Conservation (phyloP, 2,888 invertebrate species). For the Aspidiotus rigidus region DNA sequence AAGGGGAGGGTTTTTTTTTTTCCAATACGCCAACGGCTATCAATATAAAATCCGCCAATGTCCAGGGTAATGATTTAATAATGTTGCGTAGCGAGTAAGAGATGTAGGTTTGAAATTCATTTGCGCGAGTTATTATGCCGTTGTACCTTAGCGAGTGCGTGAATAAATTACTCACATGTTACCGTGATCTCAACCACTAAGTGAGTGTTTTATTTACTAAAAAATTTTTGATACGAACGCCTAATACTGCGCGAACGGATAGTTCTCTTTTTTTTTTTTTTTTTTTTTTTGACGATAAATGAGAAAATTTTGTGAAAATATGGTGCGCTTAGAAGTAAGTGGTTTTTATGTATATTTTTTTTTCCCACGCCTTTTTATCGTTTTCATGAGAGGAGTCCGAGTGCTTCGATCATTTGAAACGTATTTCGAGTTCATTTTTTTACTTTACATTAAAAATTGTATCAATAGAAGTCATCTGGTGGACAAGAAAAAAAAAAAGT, state of each 20-base stretch:
- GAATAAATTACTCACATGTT: slow-evolving; percentile 32
- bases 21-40: slow-evolving; percentile 28
- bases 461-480: too few relatives aligned
- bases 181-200: slow-evolving; percentile 27
- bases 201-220: slow-evolving; percentile 4
- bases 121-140: slow-evolving; percentile 25
- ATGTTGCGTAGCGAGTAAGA: slow-evolving; percentile 31
- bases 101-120: slow-evolving; percentile 32
- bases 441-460: background rate
- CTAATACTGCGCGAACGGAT: too few relatives aligned
- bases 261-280: too few relatives aligned
- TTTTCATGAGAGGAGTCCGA: too few relatives aligned
- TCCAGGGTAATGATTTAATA: slow-evolving; percentile 34
- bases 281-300: background rate
- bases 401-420: background rate
- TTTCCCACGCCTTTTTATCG: too few relatives aligned
- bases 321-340: slow-evolving; percentile 7
- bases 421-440: background rate
- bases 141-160: slow-evolving; percentile 27
- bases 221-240: background rate
- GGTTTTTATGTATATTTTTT: background rate
- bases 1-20: slow-evolving; percentile 31
- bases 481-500: background rate
- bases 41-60: slow-evolving; percentile 30
- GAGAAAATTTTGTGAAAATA: background rate